Evolutionary conservation across 2,888 invertebrate species (phyloP), one percentile per base, ranked within the genome.

Genomic region (Bellardia pandia): DNA sequence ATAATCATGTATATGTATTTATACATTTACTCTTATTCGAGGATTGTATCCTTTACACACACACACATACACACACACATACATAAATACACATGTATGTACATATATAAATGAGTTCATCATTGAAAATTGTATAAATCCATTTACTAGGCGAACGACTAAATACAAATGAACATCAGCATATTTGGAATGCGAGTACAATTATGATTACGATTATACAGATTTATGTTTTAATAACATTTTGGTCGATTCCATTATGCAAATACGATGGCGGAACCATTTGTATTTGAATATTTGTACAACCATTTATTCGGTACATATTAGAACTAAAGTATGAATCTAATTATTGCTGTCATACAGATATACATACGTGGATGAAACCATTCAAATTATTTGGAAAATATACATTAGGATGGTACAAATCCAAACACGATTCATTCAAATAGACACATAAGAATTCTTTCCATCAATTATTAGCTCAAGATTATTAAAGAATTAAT

Each of bases 161-260:
- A 37, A 85, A n/a, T 80, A 75, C 53, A 62, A 60, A 77, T 75
- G 58, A 68, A 71, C 58, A 77, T 76, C 68, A 72, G 51, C 58
- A 84, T 84, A 68, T 77, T 40, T 69, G 14, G 62, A 62, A 69
- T 76, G 37, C 58, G 60, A 78, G 11, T 78, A 48, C 37, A n/a
- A 62, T 40, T 45, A 60, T 58, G 64, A 80, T 80, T 45, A 60
- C 69, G 64, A 80, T 80, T 85, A 69, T 58, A 64, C 62, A 69
- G 69, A 80, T 80, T 85, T 85, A 76, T 85, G 69, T 80, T 80
- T 75, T 75, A 80, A 85, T 80, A 85, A 80, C 75, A 79, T 78
- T 71, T 71, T 68, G 74, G 42, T 74, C 40, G 53, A 16, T 60
- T 16, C 23, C 33, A 78, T 62, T 71, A 71, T 72, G 11, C 40